A percentile compares a stretch with the other conserved stretches of the same genome.
Conservation (phyloP, 2,113 vertebrate genomes). For the Amphiprion ocellaris region DNA sequence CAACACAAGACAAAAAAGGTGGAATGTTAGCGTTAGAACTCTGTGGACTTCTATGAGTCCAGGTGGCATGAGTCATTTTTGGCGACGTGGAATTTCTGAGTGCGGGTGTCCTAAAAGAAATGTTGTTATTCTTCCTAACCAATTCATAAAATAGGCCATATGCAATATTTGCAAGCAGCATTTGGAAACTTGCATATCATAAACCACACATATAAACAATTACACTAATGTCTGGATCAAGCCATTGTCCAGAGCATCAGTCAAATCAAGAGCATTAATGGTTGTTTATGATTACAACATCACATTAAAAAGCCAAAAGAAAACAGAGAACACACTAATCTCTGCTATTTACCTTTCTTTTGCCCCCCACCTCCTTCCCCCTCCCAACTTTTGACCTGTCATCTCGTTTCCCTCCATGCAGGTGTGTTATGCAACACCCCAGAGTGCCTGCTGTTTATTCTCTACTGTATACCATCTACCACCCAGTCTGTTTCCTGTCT, state of each 20-base stretch:
- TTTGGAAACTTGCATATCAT: too few relatives aligned
- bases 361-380: background rate
- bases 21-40: constrained; percentile 19
- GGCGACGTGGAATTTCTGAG: background rate
- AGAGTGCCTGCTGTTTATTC: constrained; percentile 28
- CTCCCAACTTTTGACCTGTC: constrained; percentile 31
- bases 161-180: too few relatives aligned
- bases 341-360: background rate
- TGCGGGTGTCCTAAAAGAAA: background rate
- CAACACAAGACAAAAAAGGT: constrained; percentile 39
- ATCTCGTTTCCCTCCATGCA: constrained; percentile 43
- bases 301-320: too few relatives aligned
- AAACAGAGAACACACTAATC: background rate
- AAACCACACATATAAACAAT: background rate
- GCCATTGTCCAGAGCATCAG: background rate
- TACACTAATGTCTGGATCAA: background rate
- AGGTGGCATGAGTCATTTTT: constrained; percentile 25
- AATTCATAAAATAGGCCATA: background rate
- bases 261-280: background rate
- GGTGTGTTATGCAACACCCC: constrained; percentile 61
- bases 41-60: constrained; percentile 6
- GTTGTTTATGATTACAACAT: background rate
- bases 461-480: constrained; percentile 22
- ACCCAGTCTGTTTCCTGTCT: constrained; percentile 18
- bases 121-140: background rate